Evolutionary conservation across 2,797 vertebrate species (phyloP).

Genomic region (Propithecus perrieri): DNA sequence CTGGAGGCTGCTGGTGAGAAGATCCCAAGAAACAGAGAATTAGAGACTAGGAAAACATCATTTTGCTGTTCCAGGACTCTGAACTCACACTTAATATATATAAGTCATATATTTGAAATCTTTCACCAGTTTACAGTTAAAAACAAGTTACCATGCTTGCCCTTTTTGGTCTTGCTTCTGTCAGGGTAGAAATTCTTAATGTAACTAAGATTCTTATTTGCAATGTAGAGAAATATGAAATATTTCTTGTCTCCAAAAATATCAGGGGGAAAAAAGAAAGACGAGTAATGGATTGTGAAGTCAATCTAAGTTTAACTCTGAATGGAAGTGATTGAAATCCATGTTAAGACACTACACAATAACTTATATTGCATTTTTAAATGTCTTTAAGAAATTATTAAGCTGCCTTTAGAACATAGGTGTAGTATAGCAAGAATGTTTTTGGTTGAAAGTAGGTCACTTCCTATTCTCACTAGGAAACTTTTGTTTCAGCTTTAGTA

Average conservation of each 20-base stretch:
- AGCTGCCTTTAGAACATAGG: not conserved
- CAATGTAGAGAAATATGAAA: not conserved
- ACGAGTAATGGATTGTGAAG: not conserved
- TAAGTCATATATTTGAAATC: not conserved
- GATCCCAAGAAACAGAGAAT: not conserved
- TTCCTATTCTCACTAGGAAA: conserved; percentile 41
- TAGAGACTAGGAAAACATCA: not conserved
- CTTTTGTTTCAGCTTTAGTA: conserved; percentile 54
- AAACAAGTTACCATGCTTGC: not conserved
- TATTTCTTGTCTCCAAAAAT: not conserved
- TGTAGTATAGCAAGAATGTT: not conserved
- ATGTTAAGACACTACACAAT: not conserved
- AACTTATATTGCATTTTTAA: not conserved
- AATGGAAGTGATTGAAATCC: conserved; percentile 26
- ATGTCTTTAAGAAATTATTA: not conserved
- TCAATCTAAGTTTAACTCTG: conserved; percentile 50
- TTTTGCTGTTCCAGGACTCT: not conserved
- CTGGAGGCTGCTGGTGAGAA: not conserved
- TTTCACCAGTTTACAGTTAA: not conserved
- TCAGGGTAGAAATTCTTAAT: not conserved
- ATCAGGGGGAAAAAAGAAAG: not conserved
- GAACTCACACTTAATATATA: not conserved
- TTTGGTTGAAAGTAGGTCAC: not conserved
- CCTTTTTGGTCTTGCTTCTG: not conserved
- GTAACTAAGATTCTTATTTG: not conserved